phyloP scores from a whole-genome alignment of 2,113 vertebrate species.

The Aptenodytes forsteri region DNA sequence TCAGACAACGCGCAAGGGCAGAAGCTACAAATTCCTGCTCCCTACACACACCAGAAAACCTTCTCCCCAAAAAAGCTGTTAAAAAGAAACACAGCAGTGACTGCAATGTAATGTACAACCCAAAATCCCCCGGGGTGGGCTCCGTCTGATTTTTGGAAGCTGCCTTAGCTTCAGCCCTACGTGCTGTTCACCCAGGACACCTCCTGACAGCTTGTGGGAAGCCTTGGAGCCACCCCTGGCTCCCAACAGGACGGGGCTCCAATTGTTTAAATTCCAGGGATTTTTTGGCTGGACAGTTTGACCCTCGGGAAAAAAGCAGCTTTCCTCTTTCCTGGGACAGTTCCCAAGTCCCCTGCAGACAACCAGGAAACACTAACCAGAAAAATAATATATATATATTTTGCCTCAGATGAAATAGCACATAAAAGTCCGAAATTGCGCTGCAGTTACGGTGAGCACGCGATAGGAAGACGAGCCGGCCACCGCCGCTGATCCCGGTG shows the following conservation, averaged over 20 bases:
- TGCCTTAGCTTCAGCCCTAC: fast-evolving
- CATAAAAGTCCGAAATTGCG: fast-evolving
- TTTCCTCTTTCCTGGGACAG: not conserved
- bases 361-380: not conserved
- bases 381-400: fast-evolving
- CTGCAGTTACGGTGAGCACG: not conserved
- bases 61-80: too few relatives aligned
- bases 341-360: not conserved
- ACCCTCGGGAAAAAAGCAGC: not conserved
- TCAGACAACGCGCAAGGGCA: not conserved
- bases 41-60: not conserved
- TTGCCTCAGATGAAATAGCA: not conserved
- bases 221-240: not conserved
- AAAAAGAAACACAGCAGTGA: fast-evolving
- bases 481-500: fast-evolving
- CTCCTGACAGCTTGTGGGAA: not conserved
- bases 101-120: fast-evolving
- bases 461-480: not conserved
- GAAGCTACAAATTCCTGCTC: not conserved
- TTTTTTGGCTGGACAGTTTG: conserved; percentile 37
- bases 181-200: not conserved
- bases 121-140: not conserved
- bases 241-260: not conserved
- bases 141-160: not conserved
- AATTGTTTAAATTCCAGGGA: conserved; percentile 40